Conservation (phyloP, 2,113 vertebrate species). For the Gasterosteus aculeatus region DNA sequence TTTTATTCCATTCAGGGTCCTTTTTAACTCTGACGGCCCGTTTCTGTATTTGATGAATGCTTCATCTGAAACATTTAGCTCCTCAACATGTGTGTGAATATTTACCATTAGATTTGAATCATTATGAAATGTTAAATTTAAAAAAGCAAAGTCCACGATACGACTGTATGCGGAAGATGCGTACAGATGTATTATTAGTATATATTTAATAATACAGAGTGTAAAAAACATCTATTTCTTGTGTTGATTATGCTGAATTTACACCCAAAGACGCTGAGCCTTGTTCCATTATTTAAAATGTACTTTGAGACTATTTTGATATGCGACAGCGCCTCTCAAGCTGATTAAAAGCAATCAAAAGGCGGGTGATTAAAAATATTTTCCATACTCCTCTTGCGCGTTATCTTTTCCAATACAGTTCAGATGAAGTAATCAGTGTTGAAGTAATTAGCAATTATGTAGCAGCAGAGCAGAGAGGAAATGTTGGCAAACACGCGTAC, state of each 20-base stretch:
- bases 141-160: too few species aligned
- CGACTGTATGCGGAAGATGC: too few species aligned
- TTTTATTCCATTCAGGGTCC: not conserved
- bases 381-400: not conserved
- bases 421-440: not conserved
- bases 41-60: not conserved
- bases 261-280: not conserved
- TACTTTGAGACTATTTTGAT: too few species aligned
- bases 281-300: not conserved
- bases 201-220: too few species aligned
- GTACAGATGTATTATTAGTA: too few species aligned
- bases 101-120: not conserved
- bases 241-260: too few species aligned
- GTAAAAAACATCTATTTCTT: too few species aligned
- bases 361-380: not conserved
- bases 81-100: not conserved
- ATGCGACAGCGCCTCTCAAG: not conserved
- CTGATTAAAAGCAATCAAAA: not conserved
- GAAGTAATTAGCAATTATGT: not conserved
- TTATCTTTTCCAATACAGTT: too few species aligned
- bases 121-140: not conserved
- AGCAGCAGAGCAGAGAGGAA: not conserved
- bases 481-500: not conserved
- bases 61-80: not conserved
- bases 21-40: not conserved